phyloP scores from a whole-genome alignment of 1,140 invertebrate species.

The Micrasema minimum region DNA sequence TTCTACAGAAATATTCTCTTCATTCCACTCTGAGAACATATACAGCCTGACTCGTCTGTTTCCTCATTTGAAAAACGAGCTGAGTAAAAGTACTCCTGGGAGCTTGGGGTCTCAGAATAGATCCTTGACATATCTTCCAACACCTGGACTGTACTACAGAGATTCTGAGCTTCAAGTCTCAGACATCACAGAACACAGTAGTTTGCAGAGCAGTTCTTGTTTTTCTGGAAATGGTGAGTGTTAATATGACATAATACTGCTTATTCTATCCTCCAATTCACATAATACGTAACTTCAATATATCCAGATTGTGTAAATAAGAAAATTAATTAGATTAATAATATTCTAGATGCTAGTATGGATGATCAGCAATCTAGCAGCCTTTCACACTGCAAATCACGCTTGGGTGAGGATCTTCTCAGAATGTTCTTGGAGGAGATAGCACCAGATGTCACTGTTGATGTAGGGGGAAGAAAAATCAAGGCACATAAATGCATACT shows the following conservation, averaged over 20 bases:
- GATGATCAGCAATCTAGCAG: conserved; percentile 24
- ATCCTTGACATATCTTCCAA: conserved; percentile 56
- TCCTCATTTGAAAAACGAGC: conserved; percentile 61
- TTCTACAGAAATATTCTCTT: conserved; percentile 60
- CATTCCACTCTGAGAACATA: conserved; percentile 64
- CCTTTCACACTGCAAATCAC: conserved; percentile 59
- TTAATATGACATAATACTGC: neutral
- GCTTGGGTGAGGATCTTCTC: conserved; percentile 85
- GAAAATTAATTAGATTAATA: neutral
- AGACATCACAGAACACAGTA: conserved; percentile 61
- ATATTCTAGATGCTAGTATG: conserved; percentile 13
- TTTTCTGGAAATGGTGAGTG: conserved; percentile 60
- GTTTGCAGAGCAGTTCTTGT: conserved; percentile 60
- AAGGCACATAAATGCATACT: conserved; percentile 91
- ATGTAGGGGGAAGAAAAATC: conserved; percentile 81
- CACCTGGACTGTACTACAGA: conserved; percentile 52
- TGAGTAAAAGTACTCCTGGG: conserved; percentile 62
- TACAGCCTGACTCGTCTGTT: conserved; percentile 62
- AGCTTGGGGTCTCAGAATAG: conserved; percentile 54
- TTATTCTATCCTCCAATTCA: neutral
- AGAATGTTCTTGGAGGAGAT: conserved; percentile 91
- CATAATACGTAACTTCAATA: no score
- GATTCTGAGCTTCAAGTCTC: conserved; percentile 58
- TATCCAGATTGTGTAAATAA: neutral
- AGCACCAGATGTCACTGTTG: conserved; percentile 83